phyloP scores from a whole-genome alignment of 2,113 vertebrate genomes.

The Crypturellus undulatus region DNA sequence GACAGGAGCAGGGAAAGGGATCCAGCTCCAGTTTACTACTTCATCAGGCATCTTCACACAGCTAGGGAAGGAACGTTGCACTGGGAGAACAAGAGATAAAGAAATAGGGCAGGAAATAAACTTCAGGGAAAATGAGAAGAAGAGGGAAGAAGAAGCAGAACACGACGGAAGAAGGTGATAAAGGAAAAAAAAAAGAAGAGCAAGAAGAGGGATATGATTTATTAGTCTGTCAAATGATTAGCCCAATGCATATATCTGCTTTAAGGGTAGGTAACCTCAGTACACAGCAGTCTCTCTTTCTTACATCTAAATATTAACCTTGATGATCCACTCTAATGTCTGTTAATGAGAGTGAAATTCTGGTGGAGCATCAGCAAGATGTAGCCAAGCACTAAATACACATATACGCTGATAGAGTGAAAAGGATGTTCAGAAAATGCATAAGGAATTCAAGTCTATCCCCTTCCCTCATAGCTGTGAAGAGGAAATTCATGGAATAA shows the following conservation, averaged over 20 bases:
- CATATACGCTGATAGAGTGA: neutral
- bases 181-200: slow-evolving; percentile 46
- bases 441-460: neutral
- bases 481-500: slow-evolving; percentile 18
- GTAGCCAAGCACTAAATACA: slow-evolving; percentile 26
- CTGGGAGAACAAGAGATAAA: slow-evolving; percentile 68
- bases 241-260: neutral
- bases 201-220: slow-evolving; percentile 66
- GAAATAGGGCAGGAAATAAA: slow-evolving; percentile 70
- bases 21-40: slow-evolving; percentile 39
- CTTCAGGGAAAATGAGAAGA: slow-evolving; percentile 67
- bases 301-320: slow-evolving; percentile 6
- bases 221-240: slow-evolving; percentile 41
- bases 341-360: slow-evolving; percentile 16
- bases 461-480: neutral
- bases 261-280: slow-evolving; percentile 12
- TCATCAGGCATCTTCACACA: slow-evolving; percentile 36
- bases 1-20: slow-evolving; percentile 33
- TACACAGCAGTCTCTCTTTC: neutral
- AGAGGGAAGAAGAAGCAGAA: slow-evolving; percentile 52
- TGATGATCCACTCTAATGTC: neutral
- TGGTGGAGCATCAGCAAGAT: slow-evolving; percentile 34
- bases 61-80: slow-evolving; percentile 36
- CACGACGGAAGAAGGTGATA: slow-evolving; percentile 66
- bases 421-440: slow-evolving; percentile 48